Conservation (phyloP, 2,113 vertebrate genomes). For the Calyptomena viridis region DNA sequence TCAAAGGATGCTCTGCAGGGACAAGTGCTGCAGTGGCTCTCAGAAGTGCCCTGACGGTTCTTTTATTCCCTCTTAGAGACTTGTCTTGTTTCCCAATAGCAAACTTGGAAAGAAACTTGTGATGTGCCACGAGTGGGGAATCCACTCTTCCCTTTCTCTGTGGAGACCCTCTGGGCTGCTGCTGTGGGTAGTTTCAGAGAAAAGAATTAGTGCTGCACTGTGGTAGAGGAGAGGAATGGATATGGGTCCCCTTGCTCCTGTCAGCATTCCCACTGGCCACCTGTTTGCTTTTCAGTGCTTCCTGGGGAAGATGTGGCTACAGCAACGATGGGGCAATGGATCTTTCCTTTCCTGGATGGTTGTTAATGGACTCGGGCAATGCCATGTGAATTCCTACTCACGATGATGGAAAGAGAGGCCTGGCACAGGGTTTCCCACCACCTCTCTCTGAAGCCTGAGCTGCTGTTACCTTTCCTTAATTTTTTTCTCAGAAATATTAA, state of each 20-base stretch:
- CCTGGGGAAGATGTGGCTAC: not conserved
- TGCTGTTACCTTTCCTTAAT: not conserved
- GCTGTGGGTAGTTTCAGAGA: not conserved
- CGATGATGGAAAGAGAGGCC: not conserved
- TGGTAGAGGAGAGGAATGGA: not conserved
- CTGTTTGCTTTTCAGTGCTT: not conserved
- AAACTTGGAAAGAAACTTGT: not conserved
- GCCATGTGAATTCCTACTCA: not conserved
- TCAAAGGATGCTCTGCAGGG: not conserved
- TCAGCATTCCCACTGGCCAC: not conserved
- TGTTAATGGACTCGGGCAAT: not conserved
- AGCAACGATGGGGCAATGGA: not conserved
- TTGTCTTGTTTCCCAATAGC: not conserved
- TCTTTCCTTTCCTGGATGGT: not conserved
- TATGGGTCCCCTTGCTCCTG: not conserved
- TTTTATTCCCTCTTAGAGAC: not conserved
- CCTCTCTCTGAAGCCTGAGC: not conserved
- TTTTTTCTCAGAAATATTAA: not conserved
- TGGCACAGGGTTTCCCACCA: not conserved
- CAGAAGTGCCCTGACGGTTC: not conserved
- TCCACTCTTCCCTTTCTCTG: not conserved
- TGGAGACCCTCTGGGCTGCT: not conserved
- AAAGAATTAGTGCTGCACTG: not conserved
- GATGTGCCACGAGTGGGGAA: not conserved
- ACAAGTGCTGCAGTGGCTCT: not conserved